Percentiles rank a stretch among this genome's conserved stretches.
Evolutionary conservation across 1,140 invertebrate genomes (phyloP).

Genomic region (Drosophila lacertosa): DNA sequence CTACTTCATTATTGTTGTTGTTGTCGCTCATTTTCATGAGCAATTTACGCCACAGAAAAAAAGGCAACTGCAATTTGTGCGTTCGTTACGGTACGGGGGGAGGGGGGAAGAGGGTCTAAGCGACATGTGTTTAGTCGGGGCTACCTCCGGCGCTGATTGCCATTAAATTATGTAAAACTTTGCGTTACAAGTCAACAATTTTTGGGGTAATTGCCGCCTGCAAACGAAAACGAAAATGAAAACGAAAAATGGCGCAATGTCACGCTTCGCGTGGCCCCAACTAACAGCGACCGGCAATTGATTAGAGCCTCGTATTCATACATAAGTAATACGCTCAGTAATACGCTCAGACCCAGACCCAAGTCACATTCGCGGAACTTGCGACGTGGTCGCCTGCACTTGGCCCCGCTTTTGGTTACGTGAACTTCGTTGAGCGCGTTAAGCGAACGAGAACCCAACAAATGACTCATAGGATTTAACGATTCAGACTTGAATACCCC

Average conservation of each 20-base stretch:
- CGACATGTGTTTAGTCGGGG: conserved; percentile 31
- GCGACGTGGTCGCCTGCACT: conserved; percentile 44
- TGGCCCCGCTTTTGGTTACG: conserved; percentile 62
- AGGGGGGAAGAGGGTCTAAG: not conserved
- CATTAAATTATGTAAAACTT: conserved; percentile 80
- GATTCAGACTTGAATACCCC: too few species aligned
- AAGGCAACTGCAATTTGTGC: conserved; percentile 34
- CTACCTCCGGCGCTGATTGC: conserved; percentile 64
- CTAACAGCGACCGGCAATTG: conserved; percentile 71
- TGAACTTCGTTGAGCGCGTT: conserved; percentile 36
- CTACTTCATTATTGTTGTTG: not conserved
- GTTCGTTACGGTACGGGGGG: conserved; percentile 18
- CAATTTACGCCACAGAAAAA: conserved; percentile 40
- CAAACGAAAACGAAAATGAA: too few species aligned
- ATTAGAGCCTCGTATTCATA: conserved; percentile 65
- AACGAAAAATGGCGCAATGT: conserved; percentile 77
- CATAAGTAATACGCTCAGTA: conserved; percentile 52
- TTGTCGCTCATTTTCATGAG: conserved; percentile 47
- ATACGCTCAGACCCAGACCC: conserved; percentile 5
- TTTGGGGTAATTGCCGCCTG: conserved; percentile 69
- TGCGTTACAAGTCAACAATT: conserved; percentile 56
- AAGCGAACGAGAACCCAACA: conserved; percentile 22
- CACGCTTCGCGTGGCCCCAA: conserved; percentile 67
- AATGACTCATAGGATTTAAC: conserved; percentile 43
- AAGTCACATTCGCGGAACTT: not conserved